Base-by-base conservation (phyloP, 2,888 invertebrate genomes). In the Sesamia inferens region DNA sequence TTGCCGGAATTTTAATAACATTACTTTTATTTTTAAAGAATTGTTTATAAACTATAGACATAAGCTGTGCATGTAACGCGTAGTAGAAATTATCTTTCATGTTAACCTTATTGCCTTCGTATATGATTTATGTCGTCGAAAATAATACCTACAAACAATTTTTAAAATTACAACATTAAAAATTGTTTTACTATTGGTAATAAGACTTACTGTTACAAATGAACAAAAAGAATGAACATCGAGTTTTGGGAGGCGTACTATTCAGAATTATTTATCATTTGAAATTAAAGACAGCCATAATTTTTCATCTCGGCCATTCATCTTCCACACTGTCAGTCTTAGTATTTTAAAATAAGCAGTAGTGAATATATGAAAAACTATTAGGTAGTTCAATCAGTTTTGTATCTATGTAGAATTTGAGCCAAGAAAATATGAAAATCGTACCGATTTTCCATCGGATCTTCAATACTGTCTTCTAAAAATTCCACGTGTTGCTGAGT, bases 21-120 rank as follows among this genome's bases (percentile, higher is more conserved):
- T 44, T 64, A 70, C 59, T 13, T 31, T 16, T 48, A 19, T 80
- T 57, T 84, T 80, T 62, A 69, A 76, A 74, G 24, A 70, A 59
- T 72, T 80, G 74, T 82, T 74, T 76, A 81, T 76, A 72, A 74
- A 80, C 58, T 61, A 54, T 10, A 42, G 11, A 64, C 55, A 59
- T 67, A 48, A 59, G 76, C 59, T 39, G 31, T 77, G 71, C 54
- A 63, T 71, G 61, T 68, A 71, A 68, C 48, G 77, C 77, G 80
- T 72, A 70, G 79, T 74, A 72, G 58, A 71, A 39, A 69, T 70
- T 75, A 74, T 84, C 69, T 71, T 67, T 54, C 62, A 71, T 59
- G 58, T 74, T 84, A 78, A 82, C 71, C 75, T 72, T 61, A 71
- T 74, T 78, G 76, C 68, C 74, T 68, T 62, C 13, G 69, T 71